These are phyloP conservation scores for Pristiophorus japonicus DNA, from an alignment of 2,113 vertebrate species.

Conservation along the genomic window DNA sequence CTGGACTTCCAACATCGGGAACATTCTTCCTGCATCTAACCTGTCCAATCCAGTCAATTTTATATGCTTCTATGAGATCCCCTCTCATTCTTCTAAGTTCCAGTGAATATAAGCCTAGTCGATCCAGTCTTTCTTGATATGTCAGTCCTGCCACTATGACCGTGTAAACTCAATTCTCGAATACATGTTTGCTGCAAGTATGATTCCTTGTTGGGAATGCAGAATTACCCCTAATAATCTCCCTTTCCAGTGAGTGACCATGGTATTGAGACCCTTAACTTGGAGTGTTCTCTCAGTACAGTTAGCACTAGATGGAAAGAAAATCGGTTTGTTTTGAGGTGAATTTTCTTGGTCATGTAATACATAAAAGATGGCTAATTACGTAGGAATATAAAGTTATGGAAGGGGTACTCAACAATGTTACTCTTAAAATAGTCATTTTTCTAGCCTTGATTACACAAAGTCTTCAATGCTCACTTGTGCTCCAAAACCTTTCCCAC, in stretches of 20 bases:
- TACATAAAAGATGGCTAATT: neutral
- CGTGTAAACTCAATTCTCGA: neutral
- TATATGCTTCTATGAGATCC: too few relatives aligned
- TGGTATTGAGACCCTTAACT: neutral
- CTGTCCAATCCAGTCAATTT: too few relatives aligned
- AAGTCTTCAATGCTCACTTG: neutral
- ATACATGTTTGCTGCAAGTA: too few relatives aligned
- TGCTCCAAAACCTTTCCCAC: too few relatives aligned
- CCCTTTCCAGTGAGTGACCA: neutral
- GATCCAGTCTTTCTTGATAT: too few relatives aligned
- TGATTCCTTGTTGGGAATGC: neutral
- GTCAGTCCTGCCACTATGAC: too few relatives aligned
- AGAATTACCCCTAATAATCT: neutral
- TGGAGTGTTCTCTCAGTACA: neutral
- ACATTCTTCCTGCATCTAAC: too few relatives aligned
- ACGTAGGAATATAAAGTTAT: neutral
- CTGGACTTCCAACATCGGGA: too few relatives aligned
- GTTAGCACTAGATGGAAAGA: neutral
- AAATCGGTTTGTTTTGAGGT: neutral
- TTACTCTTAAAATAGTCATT: too few relatives aligned
- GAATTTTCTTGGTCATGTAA: too few relatives aligned
- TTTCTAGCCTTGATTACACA: neutral
- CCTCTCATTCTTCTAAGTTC: too few relatives aligned
- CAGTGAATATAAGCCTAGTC: too few relatives aligned
- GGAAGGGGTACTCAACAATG: neutral